Percentiles rank a stretch among this genome's conserved stretches.
Conservation (phyloP, 1,140 invertebrate genomes). For the Cataglyphis hispanica region DNA sequence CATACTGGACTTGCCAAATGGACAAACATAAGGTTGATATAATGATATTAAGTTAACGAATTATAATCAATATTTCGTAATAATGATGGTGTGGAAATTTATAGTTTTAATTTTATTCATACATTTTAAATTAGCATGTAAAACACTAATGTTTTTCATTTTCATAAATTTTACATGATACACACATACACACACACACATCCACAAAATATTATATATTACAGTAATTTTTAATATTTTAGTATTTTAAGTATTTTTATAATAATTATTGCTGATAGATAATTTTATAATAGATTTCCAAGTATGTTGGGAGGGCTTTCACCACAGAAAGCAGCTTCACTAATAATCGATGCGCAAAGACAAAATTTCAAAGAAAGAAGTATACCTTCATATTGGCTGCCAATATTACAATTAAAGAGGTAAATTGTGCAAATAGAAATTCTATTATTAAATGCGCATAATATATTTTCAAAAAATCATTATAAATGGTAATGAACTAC, state of each 20-base stretch:
- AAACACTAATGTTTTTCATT: neutral
- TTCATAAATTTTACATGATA: too few relatives aligned
- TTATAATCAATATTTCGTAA: too few relatives aligned
- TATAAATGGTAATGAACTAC: too few relatives aligned
- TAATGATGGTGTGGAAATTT: neutral
- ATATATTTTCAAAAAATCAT: neutral
- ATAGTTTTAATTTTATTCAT: neutral
- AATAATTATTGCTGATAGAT: neutral
- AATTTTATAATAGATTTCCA: constrained; percentile 86
- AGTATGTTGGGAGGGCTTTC: constrained; percentile 89
- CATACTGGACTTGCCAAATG: too few relatives aligned
- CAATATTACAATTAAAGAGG: constrained; percentile 78
- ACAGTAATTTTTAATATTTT: too few relatives aligned
- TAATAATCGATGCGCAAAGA: constrained; percentile 90
- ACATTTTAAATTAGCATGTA: neutral
- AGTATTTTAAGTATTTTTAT: neutral
- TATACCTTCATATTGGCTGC: constrained; percentile 84
- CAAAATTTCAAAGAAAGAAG: constrained; percentile 86
- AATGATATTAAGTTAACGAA: too few relatives aligned
- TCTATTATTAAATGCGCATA: neutral
- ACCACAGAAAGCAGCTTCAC: constrained; percentile 88
- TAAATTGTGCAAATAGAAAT: constrained; percentile 32
- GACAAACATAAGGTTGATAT: too few relatives aligned
- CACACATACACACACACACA: too few relatives aligned
- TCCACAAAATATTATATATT: too few relatives aligned